Evolutionary conservation across 2,113 vertebrate genomes (phyloP), one percentile per base, ranked within the genome.

Genomic region (Accipiter virgatus): DNA sequence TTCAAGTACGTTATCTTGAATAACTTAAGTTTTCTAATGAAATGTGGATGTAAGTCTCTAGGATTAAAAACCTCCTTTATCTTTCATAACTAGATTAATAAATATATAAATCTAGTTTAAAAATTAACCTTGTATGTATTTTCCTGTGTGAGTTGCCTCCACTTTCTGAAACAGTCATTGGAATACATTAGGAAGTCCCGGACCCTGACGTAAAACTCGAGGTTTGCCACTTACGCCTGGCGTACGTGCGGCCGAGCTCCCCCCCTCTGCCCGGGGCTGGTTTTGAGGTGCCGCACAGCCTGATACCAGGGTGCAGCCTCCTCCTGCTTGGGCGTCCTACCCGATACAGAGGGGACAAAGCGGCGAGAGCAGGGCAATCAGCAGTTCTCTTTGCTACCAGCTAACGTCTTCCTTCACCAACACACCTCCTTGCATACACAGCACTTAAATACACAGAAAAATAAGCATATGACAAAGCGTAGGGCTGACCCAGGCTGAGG

Each of bases 221-320:
- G 31, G 55, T 81, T 65, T 93, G 40, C 47, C n/a, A 5, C 16
- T 52, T 20, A 7, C 1, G 1, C 3, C 5, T 32, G 53, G 48
- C 1, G 1, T 5, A 4, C 7, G 8, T 27, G 48, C 0, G 5
- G 43, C 45, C 1, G 6, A 77, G 55, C 68, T 66, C 45, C 16
- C 1, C 16, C 13, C 1, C 53, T 29, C 43, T 62, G 59, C 16
- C 31, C 0, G 0, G 25, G 18, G 31, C 75, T 89, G 67, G 6
- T 29, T 61, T 84, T 0, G 1, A 19, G 56, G 16, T 32, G 9
- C 48, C 26, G 77, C 75, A 7, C 25, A 71, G 66, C 16, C n/a
- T 32, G 8, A 31, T 59, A 53, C 58, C 32, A 15, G 19, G 13
- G 6, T 17, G 62, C 82, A 83, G 29, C 58, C 42, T n/a, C 16